Evolutionary conservation across 2,113 vertebrate genomes (phyloP), one percentile per base, ranked within the genome.

Genomic region (Neotragus moschatus): DNA sequence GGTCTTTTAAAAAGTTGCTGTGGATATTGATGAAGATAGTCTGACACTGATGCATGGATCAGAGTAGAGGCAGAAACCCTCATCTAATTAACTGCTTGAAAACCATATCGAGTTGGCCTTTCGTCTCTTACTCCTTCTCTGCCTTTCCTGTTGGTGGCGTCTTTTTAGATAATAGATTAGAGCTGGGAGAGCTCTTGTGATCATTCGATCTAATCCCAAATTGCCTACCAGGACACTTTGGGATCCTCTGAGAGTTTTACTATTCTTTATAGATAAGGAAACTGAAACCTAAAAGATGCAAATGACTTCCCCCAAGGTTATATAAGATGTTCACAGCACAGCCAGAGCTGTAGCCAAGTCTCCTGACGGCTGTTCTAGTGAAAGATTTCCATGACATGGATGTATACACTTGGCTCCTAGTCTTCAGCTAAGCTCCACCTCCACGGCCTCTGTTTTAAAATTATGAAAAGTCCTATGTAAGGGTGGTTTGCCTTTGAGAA

Each of bases 401-500:
- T 53, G 3, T 53, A 7, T 80, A n/a, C 26, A 26, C 26, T 45
- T 43, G 28, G 55, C 14, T 61, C 8, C 70, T 61, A 6, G 3
- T 94, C 14, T 66, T 91, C 8, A 84, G 5, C 23, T 28, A 33
- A 94, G 66, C 70, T 63, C 43, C 0, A 12, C 49, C 17, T 93
- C 33, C 30, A 8, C 17, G n/a, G 55, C 49, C n/a, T 97, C 61
- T 53, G n/a, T 63, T 90, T 61, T 82, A 70, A 89, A 77, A 56
- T 43, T 88, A 7, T 84, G 21, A 89, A 61, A 45, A 94, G 58
- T 77, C 61, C n/a, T 90, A 26, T 75, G 3, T 39, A 36, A 89
- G 30, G 39, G 39, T 61, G 15, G 33, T 77, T 93, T 97, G 36
- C 66, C 90, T 96, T 92, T 96, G 85, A 94, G 82, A 89, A 85